These are phyloP conservation scores for Gymnarchus niloticus DNA, from an alignment of 2,113 vertebrate species.

Conservation along the genomic window DNA sequence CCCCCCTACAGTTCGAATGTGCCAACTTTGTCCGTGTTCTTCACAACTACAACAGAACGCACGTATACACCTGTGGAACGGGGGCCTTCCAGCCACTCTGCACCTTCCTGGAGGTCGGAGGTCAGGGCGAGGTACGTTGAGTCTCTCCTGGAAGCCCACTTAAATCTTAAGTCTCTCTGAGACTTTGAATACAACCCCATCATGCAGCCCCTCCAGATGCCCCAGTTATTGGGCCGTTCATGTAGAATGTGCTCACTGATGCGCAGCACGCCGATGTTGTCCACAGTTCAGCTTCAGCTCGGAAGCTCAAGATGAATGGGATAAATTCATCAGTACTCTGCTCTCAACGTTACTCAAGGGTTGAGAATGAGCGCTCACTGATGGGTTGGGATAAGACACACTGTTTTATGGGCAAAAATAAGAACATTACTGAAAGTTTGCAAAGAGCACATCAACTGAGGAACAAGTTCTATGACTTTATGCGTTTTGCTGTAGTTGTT, in stretches of 20 bases:
- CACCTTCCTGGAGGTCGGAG: slow-evolving; percentile 81
- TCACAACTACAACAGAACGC: slow-evolving; percentile 88
- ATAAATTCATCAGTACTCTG: not conserved
- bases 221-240: no score
- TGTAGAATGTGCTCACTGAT: no score
- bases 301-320: not conserved
- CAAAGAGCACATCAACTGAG: not conserved
- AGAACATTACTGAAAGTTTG: no score
- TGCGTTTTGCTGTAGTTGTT: not conserved
- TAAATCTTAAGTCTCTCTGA: not conserved
- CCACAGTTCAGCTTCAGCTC: not conserved
- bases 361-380: not conserved
- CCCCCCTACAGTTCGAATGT: slow-evolving; percentile 76
- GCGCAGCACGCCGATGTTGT: not conserved
- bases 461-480: not conserved
- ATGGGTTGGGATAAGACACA: no score
- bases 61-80: slow-evolving; percentile 87
- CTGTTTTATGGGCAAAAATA: no score
- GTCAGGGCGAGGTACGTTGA: slow-evolving; percentile 78
- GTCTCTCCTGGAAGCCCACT: not conserved
- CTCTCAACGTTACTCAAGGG: not conserved
- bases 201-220: no score
- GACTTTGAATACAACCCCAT: not conserved
- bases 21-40: slow-evolving; percentile 91
- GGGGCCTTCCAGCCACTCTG: slow-evolving; percentile 91